Base-by-base conservation (phyloP, 2,113 vertebrate genomes). In the Pardalotus punctatus region DNA sequence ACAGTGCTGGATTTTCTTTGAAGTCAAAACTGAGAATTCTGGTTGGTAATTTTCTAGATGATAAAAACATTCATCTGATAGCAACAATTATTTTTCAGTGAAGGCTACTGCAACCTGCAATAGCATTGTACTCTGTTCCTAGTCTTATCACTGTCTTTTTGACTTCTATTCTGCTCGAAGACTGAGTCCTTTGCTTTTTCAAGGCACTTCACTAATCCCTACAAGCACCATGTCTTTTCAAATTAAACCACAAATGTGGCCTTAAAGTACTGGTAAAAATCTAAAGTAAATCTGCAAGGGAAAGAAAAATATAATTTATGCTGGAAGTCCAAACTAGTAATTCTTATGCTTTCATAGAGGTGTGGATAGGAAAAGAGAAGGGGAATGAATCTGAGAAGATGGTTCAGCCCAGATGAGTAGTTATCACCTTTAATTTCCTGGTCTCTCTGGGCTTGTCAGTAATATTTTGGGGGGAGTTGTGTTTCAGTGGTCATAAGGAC, bases 1-100 rank as follows among this genome's bases (percentile, higher is more conserved):
- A 80, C 66, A 53, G 84, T 67, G 31, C 50, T 93, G 58, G 64
- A 78, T 93, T 81, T 81, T 51, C 95, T 98, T 96, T 97, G 92
- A 97, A 97, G 85, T 95, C 54, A 81, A 90, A 93, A 89, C 65
- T 70, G 74, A 91, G 84, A 72, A 94, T 95, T 96, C 94, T 73
- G 53, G 61, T 74, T 74, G 40, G 40, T 81, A 81, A 94, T 95
- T 94, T 93, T 94, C 56, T 74, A 73, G 66, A 81, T 57, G 86
- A 91, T 92, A 89, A 90, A 70, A 79, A 70, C 57, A 25, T 93
- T 73, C 15, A 0, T 89, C 81, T 51, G 60, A 88, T 93, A 83
- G 79, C 89, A 90, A 70, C 70, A 96, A 56, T 91, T 90, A 87
- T 76, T 96, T 97, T 81, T 86, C 80, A 67, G 43, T 38, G 92